A percentile compares a stretch with the other conserved stretches of the same genome.
These are phyloP conservation scores for Sericinus montela DNA, from an alignment of 2,888 invertebrate genomes.

Conservation along the genomic window DNA sequence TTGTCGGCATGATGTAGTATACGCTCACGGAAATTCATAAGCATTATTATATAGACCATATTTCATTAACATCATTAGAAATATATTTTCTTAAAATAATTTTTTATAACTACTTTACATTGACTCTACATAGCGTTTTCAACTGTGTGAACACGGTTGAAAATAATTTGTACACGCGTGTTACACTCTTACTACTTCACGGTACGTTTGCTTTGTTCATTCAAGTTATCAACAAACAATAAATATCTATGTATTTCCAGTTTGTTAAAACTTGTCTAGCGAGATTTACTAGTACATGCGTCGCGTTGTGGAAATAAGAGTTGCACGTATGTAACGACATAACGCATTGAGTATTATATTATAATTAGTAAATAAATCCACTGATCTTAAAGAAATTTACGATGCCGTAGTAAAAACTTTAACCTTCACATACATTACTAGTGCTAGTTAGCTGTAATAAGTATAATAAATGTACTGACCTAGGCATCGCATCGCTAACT, in stretches of 20 bases:
- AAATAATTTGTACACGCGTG: constrained; percentile 1
- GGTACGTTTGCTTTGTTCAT: constrained; percentile 14
- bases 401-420: not conserved
- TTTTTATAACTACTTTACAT: no score
- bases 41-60: no score
- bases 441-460: no score
- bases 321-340: not conserved
- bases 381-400: not conserved
- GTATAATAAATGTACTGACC: not conserved
- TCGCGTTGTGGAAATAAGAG: not conserved
- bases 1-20: constrained; percentile 8
- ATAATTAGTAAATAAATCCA: no score
- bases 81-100: no score
- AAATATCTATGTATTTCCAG: constrained; percentile 17
- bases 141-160: no score
- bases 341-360: no score
- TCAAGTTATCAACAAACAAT: constrained; percentile 20
- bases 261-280: constrained; percentile 12
- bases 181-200: constrained; percentile 10
- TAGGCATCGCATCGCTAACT: not conserved
- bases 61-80: no score
- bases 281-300: constrained; percentile 9
- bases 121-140: no score
- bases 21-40: constrained; percentile 3
- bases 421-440: not conserved